Conservation (phyloP, 1,140 invertebrate genomes). For the Ephestia elutella region DNA sequence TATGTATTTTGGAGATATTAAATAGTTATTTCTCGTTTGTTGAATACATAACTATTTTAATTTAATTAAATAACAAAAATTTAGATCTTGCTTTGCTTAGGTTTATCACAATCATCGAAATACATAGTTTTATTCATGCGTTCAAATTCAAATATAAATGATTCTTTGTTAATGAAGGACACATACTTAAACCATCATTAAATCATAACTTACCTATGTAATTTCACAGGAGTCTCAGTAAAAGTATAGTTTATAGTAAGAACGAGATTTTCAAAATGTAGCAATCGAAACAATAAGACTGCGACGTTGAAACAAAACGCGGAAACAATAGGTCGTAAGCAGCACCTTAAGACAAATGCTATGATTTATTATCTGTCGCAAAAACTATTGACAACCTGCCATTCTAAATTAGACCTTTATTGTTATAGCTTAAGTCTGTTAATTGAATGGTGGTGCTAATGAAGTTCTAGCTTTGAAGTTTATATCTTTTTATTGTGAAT, state of each 20-base stretch:
- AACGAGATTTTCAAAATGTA: not conserved
- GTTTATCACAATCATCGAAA: too few relatives aligned
- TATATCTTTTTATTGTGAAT: constrained; percentile 36
- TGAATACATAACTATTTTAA: too few relatives aligned
- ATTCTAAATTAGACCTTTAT: constrained; percentile 15
- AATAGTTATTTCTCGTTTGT: too few relatives aligned
- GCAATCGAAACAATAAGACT: not conserved
- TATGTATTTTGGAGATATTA: too few relatives aligned
- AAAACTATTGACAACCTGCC: constrained; percentile 20
- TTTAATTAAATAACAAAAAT: too few relatives aligned
- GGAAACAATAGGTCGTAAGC: constrained; percentile 50
- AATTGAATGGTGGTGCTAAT: constrained; percentile 18
- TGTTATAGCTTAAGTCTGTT: constrained; percentile 7
- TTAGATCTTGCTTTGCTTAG: too few relatives aligned
- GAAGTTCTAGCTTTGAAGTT: constrained; percentile 23
- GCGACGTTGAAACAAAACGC: not conserved
- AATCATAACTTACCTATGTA: too few relatives aligned
- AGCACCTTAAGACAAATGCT: constrained; percentile 49
- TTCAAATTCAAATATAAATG: too few relatives aligned
- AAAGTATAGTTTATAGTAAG: not conserved
- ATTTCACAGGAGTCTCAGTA: not conserved
- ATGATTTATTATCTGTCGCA: constrained; percentile 46
- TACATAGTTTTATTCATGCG: too few relatives aligned
- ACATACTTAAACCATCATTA: too few relatives aligned
- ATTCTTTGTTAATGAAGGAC: too few relatives aligned